These are phyloP conservation scores for Drosophila prolongata DNA, from an alignment of 2,888 invertebrate species.

Conservation along the genomic window DNA sequence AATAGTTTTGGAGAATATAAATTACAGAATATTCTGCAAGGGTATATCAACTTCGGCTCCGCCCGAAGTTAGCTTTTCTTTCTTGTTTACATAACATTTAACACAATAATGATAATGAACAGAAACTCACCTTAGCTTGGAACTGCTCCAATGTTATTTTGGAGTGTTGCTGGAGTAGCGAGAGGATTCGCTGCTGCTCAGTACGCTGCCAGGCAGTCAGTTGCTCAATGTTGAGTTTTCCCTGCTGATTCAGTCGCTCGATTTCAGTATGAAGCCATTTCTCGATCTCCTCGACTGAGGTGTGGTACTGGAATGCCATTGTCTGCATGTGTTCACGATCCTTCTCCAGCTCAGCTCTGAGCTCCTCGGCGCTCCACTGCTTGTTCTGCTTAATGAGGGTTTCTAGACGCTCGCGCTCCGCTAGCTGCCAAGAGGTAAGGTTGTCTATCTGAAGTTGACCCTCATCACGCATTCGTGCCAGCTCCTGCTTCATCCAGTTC, in stretches of 20 bases:
- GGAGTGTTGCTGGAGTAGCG: constrained; percentile 77
- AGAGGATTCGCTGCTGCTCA: constrained; percentile 79
- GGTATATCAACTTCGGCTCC: too few relatives aligned
- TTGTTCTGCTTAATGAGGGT: constrained; percentile 74
- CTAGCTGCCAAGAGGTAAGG: constrained; percentile 81
- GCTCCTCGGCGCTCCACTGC: constrained; percentile 80
- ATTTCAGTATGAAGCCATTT: constrained; percentile 82
- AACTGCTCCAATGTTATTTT: constrained; percentile 81
- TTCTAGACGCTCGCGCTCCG: constrained; percentile 79
- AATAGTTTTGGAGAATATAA: too few relatives aligned
- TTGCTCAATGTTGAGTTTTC: constrained; percentile 78
- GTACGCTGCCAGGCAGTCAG: constrained; percentile 81
- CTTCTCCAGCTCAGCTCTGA: constrained; percentile 73
- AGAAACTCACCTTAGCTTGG: constrained; percentile 62
- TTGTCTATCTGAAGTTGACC: constrained; percentile 82
- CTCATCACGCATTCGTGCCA: constrained; percentile 81
- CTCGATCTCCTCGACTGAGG: constrained; percentile 83
- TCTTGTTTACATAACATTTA: too few relatives aligned
- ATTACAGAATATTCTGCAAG: too few relatives aligned
- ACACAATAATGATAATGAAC: background rate
- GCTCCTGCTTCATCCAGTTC: constrained; percentile 81
- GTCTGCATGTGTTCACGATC: constrained; percentile 82
- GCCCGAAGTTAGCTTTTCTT: too few relatives aligned
- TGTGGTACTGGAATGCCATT: constrained; percentile 82
- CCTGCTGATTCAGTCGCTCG: constrained; percentile 75